Base-by-base conservation (phyloP, 2,888 invertebrate species). In the Andrena marginata region DNA sequence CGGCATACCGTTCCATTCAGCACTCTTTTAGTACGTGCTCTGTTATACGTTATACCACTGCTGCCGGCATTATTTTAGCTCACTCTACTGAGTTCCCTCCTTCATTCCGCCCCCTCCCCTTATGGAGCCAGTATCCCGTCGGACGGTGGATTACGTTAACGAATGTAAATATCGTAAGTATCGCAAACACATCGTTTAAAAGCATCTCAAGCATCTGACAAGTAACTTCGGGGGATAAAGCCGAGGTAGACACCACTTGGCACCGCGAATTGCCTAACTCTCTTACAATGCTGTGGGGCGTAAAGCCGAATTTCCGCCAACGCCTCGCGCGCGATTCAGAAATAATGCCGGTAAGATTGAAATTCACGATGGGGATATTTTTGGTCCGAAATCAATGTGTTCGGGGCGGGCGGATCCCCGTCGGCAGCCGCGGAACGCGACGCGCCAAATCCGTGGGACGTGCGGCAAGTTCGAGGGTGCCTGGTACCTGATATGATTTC, bases 371-470 rank as follows among this genome's bases (percentile, higher is more conserved):
- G 51, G 54, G 74, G 72, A 49, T 74, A 78, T 85, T 83, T 80
- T 74, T 69, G 75, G 68, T 56, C 74, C 59, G 60, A 75, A 80
- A 85, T 85, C 80, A 85, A 83, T 87, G 80, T 68, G 63, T 54
- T 35, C 13, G 54, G 35, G 76, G 70, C 72, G 62, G 65, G 13
- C 67, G 42, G 56, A 20, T 8, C 62, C 60, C 72, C 62, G 33
- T 35, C 67, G 77, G 81, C 71, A 56, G 75, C 68, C 79, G 68
- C 81, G 77, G 71, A 72, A 71, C 23, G 82, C 59, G 64, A 68
- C 63, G 74, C 68, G 75, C 71, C 79, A 85, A 85, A 85, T 87
- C 77, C 78, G 72, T 20, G 73, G 77, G 85, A 85, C 69, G 69
- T 77, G 77, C 75, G 65, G 87, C 71, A 77, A 75, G 69, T 76